Evolutionary conservation across 1,140 invertebrate genomes (phyloP).

Genomic region (Geopemphigus sp.): DNA sequence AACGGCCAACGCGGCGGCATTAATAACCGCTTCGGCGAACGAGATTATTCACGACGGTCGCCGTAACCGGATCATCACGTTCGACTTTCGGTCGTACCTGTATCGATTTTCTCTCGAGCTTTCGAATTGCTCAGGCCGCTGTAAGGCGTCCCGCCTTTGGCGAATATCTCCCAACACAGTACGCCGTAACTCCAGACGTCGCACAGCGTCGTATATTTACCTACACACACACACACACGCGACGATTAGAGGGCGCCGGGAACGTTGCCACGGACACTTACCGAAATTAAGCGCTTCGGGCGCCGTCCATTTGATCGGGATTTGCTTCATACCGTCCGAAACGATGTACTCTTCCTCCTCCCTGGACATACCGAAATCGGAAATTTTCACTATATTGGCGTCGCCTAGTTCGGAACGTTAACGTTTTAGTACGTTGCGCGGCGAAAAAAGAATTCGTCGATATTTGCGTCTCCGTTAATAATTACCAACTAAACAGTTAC

Average conservation of each 20-base stretch:
- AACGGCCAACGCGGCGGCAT: too few species aligned
- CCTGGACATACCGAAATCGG: constrained; percentile 96
- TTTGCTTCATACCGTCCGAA: constrained; percentile 96
- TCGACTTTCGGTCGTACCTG: constrained; percentile 61
- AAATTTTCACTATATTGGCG: constrained; percentile 90
- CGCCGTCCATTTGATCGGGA: constrained; percentile 97
- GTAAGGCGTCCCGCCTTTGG: constrained; percentile 88
- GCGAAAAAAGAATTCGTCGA: background rate
- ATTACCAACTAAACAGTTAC: constrained; percentile 88
- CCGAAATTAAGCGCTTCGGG: constrained; percentile 95
- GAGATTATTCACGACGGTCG: too few species aligned
- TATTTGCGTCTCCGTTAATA: constrained; percentile 48
- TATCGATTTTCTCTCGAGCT: constrained; percentile 89
- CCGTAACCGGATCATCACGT: too few species aligned
- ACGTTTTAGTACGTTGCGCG: background rate
- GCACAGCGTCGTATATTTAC: constrained; percentile 93
- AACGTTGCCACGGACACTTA: too few species aligned
- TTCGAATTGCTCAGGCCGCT: constrained; percentile 89
- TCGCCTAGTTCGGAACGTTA: constrained; percentile 61
- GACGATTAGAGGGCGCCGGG: too few species aligned
- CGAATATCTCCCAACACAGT: constrained; percentile 96
- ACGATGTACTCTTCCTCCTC: constrained; percentile 97
- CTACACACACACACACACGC: too few species aligned
- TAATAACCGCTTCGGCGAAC: too few species aligned
- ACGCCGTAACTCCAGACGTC: constrained; percentile 99